A percentile compares a stretch with the other conserved stretches of the same genome.
Conservation (phyloP, 2,797 vertebrate species). For the Argyrosomus regius region DNA sequence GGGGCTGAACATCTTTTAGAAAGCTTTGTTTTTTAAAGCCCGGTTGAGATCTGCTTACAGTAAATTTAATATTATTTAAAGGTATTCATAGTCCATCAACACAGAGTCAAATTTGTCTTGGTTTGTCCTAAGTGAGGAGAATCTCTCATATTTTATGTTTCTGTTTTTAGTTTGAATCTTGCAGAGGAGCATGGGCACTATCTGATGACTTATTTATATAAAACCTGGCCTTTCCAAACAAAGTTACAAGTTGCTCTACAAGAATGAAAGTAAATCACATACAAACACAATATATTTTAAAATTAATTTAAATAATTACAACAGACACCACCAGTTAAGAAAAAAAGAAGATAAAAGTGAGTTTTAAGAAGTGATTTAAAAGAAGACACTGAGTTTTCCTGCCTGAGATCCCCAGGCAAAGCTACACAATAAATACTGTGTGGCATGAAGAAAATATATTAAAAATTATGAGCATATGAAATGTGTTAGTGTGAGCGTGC, state of each 20-base stretch:
- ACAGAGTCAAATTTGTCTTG: background rate
- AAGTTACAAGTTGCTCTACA: too few relatives aligned
- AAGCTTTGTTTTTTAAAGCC: slow-evolving; percentile 30
- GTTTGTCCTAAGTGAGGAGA: background rate
- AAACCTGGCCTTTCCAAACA: too few relatives aligned
- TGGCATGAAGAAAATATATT: slow-evolving; percentile 10
- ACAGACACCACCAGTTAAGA: background rate
- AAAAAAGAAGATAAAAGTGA: background rate
- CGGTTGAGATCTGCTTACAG: slow-evolving; percentile 17
- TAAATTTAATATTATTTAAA: slow-evolving; percentile 21
- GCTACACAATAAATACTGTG: slow-evolving; percentile 10
- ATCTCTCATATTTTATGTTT: slow-evolving; percentile 4
- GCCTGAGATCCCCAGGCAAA: background rate
- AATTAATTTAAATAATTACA: background rate
- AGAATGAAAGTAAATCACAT: too few relatives aligned
- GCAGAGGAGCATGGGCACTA: background rate
- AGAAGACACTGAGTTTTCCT: background rate
- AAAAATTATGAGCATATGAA: slow-evolving; percentile 11
- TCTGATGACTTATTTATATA: too few relatives aligned
- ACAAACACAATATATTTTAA: background rate
- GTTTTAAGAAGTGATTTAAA: background rate
- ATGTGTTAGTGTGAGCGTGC: background rate
- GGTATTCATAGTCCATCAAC: slow-evolving; percentile 18
- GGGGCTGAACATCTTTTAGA: background rate
- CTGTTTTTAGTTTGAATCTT: slow-evolving; percentile 6